phyloP scores from a whole-genome alignment of 2,888 invertebrate species.

The Gymnoscelis rufifasciata region DNA sequence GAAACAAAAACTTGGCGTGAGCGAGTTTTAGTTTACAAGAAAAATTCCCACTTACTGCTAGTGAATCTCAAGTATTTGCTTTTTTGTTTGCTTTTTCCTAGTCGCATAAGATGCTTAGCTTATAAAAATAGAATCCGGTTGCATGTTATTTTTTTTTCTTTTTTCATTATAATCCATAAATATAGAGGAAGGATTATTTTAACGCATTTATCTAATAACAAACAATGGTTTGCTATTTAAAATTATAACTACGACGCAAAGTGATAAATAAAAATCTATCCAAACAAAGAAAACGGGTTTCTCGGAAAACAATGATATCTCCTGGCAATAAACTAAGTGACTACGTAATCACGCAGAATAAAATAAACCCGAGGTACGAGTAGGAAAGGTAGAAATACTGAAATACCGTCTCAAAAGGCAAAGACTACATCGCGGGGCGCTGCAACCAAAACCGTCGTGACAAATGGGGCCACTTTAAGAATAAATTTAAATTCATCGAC shows the following conservation, averaged over 20 bases:
- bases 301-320: slow-evolving; percentile 9
- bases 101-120: slow-evolving; percentile 6
- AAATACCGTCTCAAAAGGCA: slow-evolving; percentile 5
- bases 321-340: slow-evolving; percentile 6
- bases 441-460: slow-evolving; percentile 26
- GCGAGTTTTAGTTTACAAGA: slow-evolving; percentile 4
- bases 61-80: slow-evolving; percentile 6
- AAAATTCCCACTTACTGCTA: slow-evolving; percentile 4
- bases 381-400: slow-evolving; percentile 2
- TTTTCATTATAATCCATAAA: no score
- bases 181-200: no score
- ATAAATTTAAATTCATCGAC: slow-evolving; percentile 44
- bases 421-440: slow-evolving; percentile 14
- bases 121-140: slow-evolving; percentile 34
- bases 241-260: no score
- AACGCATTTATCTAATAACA: no score
- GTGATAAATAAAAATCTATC: neutral
- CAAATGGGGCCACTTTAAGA: slow-evolving; percentile 35
- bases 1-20: slow-evolving; percentile 9
- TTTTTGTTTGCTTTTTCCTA: slow-evolving; percentile 10
- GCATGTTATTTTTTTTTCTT: no score
- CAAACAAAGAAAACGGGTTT: neutral
- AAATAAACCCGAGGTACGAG: slow-evolving; percentile 8
- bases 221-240: no score
- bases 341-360: slow-evolving; percentile 10